Evolutionary conservation across 2,797 vertebrate genomes (phyloP).

Genomic region (Neoniphon sammara): DNA sequence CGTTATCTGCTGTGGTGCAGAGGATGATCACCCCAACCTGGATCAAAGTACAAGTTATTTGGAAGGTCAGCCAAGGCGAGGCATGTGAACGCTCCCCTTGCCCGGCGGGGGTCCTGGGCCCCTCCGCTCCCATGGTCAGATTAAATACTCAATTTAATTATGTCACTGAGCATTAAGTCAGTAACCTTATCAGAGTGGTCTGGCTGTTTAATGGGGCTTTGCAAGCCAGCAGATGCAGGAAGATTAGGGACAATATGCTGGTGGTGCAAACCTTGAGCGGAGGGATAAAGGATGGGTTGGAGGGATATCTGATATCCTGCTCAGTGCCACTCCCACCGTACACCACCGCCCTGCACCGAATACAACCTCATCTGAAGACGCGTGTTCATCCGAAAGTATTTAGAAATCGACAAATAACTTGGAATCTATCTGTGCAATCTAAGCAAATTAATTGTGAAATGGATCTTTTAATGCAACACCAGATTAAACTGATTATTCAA

Average conservation of each 20-base stretch:
- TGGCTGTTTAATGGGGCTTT: constrained; percentile 66
- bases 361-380: constrained; percentile 25
- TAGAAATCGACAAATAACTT: neutral
- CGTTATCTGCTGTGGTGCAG: neutral
- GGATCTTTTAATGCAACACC: neutral
- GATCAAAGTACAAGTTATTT: constrained; percentile 37
- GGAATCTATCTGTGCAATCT: neutral
- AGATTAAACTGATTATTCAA: too few species aligned
- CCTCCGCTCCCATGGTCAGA: constrained; percentile 53
- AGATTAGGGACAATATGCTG: constrained; percentile 69
- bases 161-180: constrained; percentile 70
- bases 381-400: neutral
- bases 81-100: constrained; percentile 28
- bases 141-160: constrained; percentile 78
- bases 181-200: constrained; percentile 64
- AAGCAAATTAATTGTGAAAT: neutral
- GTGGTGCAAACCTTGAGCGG: constrained; percentile 40
- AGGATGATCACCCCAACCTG: constrained; percentile 3
- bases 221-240: constrained; percentile 63
- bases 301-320: constrained; percentile 46
- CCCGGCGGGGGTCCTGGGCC: constrained; percentile 33
- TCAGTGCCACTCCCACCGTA: neutral
- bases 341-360: constrained; percentile 33
- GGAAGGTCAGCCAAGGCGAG: constrained; percentile 3
- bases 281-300: constrained; percentile 45